phyloP scores from a whole-genome alignment of 1,140 invertebrate species.

The Aphelenchoides avenae region DNA sequence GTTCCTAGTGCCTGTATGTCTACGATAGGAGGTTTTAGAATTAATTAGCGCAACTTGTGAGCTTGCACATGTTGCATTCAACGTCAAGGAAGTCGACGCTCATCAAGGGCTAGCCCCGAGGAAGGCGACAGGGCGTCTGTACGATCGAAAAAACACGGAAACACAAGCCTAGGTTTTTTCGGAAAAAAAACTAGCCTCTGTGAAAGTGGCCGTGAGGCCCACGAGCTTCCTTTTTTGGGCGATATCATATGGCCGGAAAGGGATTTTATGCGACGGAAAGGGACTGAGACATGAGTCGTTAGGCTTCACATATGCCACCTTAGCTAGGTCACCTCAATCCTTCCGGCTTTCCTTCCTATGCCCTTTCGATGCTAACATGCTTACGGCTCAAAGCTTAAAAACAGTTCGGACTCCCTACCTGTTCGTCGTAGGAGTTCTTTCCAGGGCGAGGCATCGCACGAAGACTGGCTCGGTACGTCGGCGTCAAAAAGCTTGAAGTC shows the following conservation, averaged over 20 bases:
- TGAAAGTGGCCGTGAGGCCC: too few species aligned
- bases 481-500: too few species aligned
- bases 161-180: too few species aligned
- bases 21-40: neutral
- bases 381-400: neutral
- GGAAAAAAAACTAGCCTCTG: too few species aligned
- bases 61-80: neutral
- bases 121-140: neutral
- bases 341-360: neutral
- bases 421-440: conserved; percentile 58
- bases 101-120: neutral
- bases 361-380: neutral
- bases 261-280: too few species aligned
- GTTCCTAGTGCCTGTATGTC: conserved; percentile 1
- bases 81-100: neutral
- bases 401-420: conserved; percentile 23
- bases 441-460: conserved; percentile 58
- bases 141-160: too few species aligned
- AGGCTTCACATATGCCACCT: too few species aligned
- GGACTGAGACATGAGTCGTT: too few species aligned
- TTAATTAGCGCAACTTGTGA: neutral
- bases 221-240: too few species aligned
- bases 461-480: too few species aligned
- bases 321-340: neutral
- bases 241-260: too few species aligned